Evolutionary conservation across 2,797 vertebrate species (phyloP).

Genomic region (Craterocephalus amniculus): DNA sequence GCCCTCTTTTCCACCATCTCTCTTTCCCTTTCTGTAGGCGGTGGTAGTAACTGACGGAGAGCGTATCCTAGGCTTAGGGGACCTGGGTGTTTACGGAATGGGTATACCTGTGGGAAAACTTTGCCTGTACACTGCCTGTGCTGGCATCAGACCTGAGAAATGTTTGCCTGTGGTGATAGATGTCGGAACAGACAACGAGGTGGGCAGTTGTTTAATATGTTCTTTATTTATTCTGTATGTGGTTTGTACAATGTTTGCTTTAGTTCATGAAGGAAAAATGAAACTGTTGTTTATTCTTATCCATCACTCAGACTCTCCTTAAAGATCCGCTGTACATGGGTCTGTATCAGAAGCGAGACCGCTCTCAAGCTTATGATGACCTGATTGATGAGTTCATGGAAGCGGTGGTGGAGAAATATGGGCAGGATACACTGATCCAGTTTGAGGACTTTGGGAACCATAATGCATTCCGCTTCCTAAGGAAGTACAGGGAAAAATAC

Average conservation of each 20-base stretch:
- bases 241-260: not conserved
- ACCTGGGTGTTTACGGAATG: slow-evolving; percentile 98
- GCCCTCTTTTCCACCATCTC: not conserved
- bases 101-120: slow-evolving; percentile 97
- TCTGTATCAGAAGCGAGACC: slow-evolving; percentile 93
- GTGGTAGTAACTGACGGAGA: slow-evolving; percentile 98
- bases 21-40: slow-evolving; percentile 79
- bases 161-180: slow-evolving; percentile 97
- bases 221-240: slow-evolving; percentile 1
- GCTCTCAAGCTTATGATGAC: slow-evolving; percentile 92
- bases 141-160: slow-evolving; percentile 91
- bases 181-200: slow-evolving; percentile 93
- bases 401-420: slow-evolving; percentile 94
- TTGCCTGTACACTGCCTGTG: slow-evolving; percentile 96
- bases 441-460: slow-evolving; percentile 99
- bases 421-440: slow-evolving; percentile 94
- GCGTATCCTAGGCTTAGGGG: slow-evolving; percentile 95
- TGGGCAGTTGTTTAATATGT: slow-evolving; percentile 48
- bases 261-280: not conserved
- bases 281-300: not conserved
- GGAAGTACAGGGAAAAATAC: slow-evolving; percentile 94
- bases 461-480: slow-evolving; percentile 95
- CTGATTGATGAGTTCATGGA: slow-evolving; percentile 99
- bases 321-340: slow-evolving; percentile 97
- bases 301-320: slow-evolving; percentile 84